Evolutionary conservation across 1,140 invertebrate genomes (phyloP).

Genomic region (Heliconius hewitsoni): DNA sequence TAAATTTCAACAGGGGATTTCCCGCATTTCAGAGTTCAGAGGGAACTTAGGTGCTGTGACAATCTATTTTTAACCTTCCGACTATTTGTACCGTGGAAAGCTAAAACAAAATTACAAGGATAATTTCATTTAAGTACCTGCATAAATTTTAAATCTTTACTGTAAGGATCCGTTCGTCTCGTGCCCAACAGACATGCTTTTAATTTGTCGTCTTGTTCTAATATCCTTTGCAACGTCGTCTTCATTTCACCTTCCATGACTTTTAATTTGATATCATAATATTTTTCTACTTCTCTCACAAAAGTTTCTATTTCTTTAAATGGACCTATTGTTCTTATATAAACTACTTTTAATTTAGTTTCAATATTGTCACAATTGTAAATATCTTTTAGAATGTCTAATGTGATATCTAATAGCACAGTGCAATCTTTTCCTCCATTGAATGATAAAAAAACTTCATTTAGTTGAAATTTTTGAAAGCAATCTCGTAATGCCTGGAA

Average conservation of each 20-base stretch:
- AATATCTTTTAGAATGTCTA: conserved; percentile 84
- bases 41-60: no score
- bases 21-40: background rate
- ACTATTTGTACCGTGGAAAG: background rate
- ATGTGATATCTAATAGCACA: conserved; percentile 90
- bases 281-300: conserved; percentile 85
- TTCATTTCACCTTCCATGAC: conserved; percentile 88
- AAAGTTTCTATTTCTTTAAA: conserved; percentile 95
- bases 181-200: conserved; percentile 95
- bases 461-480: conserved; percentile 82
- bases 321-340: conserved; percentile 87
- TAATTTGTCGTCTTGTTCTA: conserved; percentile 84
- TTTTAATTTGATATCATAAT: conserved; percentile 88
- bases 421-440: conserved; percentile 99
- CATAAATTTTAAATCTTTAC: conserved; percentile 84
- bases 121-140: conserved; percentile 80
- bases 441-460: conserved; percentile 93
- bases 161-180: conserved; percentile 91
- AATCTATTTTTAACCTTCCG: no score
- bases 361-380: conserved; percentile 63
- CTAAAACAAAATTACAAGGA: background rate
- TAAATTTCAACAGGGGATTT: background rate
- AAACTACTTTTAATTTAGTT: conserved; percentile 84
- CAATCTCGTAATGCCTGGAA: conserved; percentile 77
- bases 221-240: conserved; percentile 83